Conservation (phyloP, 1,140 invertebrate genomes). For the Drosophila azteca region DNA sequence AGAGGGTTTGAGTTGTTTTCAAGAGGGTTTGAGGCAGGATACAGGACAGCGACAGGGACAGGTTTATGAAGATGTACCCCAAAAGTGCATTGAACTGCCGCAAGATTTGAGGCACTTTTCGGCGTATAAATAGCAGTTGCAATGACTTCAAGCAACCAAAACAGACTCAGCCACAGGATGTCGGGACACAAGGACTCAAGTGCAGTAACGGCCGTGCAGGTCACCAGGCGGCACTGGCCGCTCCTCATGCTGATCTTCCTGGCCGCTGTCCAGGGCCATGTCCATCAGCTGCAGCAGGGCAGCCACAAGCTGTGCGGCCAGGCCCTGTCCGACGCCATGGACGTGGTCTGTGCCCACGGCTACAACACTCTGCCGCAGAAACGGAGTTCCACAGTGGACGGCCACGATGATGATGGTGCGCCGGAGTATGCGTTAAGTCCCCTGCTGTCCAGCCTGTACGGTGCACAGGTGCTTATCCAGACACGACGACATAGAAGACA, state of each 20-base stretch:
- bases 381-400: not conserved
- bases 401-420: not conserved
- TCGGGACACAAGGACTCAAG: constrained; percentile 37
- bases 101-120: not conserved
- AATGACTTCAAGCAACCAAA: constrained; percentile 14
- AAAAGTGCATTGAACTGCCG: constrained; percentile 64
- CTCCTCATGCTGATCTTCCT: constrained; percentile 27
- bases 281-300: constrained; percentile 49
- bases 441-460: constrained; percentile 56
- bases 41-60: too few relatives aligned
- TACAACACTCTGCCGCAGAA: constrained; percentile 46
- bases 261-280: constrained; percentile 1
- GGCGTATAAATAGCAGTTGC: constrained; percentile 60
- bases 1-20: not conserved
- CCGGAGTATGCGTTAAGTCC: constrained; percentile 35
- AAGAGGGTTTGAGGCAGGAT: not conserved
- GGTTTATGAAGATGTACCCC: constrained; percentile 1
- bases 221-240: constrained; percentile 18
- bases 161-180: constrained; percentile 42
- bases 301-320: constrained; percentile 66
- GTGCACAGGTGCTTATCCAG: constrained; percentile 54
- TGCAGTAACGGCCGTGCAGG: constrained; percentile 13
- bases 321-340: constrained; percentile 58
- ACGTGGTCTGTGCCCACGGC: constrained; percentile 55
- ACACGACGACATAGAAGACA: constrained; percentile 56